Percentiles rank a stretch among this genome's conserved stretches.
These are phyloP conservation scores for Alsophila aescularia DNA, from an alignment of 2,888 invertebrate genomes.

Conservation along the genomic window DNA sequence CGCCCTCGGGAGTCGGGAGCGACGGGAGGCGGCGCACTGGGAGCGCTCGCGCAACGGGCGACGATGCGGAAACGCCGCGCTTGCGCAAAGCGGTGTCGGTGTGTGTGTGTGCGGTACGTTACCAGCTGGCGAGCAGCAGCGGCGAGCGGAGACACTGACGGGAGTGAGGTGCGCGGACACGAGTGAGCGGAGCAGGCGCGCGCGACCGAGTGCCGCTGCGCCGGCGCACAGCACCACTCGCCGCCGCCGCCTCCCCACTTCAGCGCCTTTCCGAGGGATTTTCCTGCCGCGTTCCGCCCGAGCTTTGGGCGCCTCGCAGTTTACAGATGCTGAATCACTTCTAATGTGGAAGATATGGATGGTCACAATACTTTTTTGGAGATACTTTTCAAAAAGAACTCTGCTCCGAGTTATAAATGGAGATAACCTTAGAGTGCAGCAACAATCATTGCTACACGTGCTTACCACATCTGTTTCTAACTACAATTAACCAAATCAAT, in stretches of 20 bases:
- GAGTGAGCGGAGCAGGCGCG: constrained; percentile 65
- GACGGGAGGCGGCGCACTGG: background rate
- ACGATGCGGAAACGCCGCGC: constrained; percentile 1
- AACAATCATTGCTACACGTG: too few species aligned
- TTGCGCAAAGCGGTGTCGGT: too few species aligned
- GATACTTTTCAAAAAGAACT: too few species aligned
- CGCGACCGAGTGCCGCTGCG: constrained; percentile 61
- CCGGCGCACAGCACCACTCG: constrained; percentile 42
- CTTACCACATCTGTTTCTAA: too few species aligned
- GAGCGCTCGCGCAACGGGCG: constrained; percentile 7
- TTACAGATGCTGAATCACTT: background rate
- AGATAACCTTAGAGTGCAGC: too few species aligned
- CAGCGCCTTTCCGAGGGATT: constrained; percentile 31
- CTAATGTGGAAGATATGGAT: background rate
- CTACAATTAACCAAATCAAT: too few species aligned
- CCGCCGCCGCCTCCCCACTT: constrained; percentile 32
- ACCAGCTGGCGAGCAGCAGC: constrained; percentile 47
- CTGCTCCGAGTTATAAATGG: too few species aligned
- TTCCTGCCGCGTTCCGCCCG: constrained; percentile 23
- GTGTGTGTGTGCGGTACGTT: constrained; percentile 58
- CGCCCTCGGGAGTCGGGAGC: background rate
- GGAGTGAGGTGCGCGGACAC: constrained; percentile 57
- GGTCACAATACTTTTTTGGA: background rate
- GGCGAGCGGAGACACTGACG: constrained; percentile 44
- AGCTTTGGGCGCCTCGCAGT: constrained; percentile 16